Evolutionary conservation across 2,113 vertebrate species (phyloP), one percentile per base, ranked within the genome.

Genomic region (Sinocyclocheilus anophthalmus): DNA sequence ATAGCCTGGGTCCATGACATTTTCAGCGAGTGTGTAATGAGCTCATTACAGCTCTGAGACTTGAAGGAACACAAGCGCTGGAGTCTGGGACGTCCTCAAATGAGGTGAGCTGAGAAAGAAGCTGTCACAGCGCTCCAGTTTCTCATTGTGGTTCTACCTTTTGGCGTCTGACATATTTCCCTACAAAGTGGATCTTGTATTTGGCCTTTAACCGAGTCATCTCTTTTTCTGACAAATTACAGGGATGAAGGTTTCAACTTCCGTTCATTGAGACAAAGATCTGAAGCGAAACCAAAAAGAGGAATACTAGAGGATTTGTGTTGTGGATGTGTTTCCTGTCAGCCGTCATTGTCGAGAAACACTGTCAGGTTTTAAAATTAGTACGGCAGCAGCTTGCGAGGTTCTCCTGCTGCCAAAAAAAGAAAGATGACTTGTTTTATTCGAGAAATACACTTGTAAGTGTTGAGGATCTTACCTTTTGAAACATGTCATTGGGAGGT

Each of bases 1-100:
- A 4, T 72, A 65, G 69, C 85, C 63, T 30, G 39, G 33, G 81
- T 42, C 42, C 65, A 37, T 86, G 84, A 86, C 81, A 86, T 88
- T 86, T 86, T 72, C 57, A 5, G 61, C 33, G 26, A 70, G 77
- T 79, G 45, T 45, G 80, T 85, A 87, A 89, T 87, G 88, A 87
- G 79, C 84, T 85, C 84, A 85, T 87, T 87, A 83, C 48, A 57
- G 55, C 55, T 37, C 53, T 33, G 86, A 80, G 84, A 57, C 42
- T 86, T 59, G 72, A 73, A 55, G 69, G 42, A 86, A 81, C 53
- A 69, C 85, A 48, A 33, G 55, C 53, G 12, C 57, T 45, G 45
- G 53, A 63, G 78, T 50, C 73, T 61, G 80, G 79, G 84, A 69
- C 84, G 67, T 80, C 83, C 77, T 72, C 61, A 81, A 76, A 87